Evolutionary conservation across 2,797 vertebrate genomes (phyloP).

Genomic region (Podarcis lilfordi): DNA sequence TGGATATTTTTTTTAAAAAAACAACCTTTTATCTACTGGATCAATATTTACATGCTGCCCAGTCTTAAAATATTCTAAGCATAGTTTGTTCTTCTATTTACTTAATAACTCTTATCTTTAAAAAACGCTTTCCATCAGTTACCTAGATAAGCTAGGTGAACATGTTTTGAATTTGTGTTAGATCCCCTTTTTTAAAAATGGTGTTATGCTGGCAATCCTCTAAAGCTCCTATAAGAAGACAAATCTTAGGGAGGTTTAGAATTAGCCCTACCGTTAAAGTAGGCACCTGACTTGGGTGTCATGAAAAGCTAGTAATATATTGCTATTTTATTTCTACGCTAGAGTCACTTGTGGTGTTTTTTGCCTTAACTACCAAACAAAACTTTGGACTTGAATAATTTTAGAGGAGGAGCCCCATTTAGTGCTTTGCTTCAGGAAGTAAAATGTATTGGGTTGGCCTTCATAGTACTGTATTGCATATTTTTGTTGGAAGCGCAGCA

Average conservation of each 20-base stretch:
- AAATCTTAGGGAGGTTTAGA: not conserved
- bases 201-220: not conserved
- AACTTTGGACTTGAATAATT: not conserved
- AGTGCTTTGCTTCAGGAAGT: too few species aligned
- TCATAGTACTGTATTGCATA: too few species aligned
- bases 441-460: too few species aligned
- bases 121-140: not conserved
- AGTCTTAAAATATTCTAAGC: not conserved
- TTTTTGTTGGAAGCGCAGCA: not conserved
- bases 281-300: not conserved
- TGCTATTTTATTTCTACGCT: not conserved
- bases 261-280: too few species aligned
- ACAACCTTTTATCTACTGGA: not conserved
- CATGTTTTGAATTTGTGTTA: not conserved
- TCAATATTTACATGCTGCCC: not conserved
- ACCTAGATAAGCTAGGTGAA: not conserved
- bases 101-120: not conserved
- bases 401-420: too few species aligned
- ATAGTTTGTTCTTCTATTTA: not conserved
- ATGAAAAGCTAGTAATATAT: not conserved
- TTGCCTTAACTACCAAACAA: not conserved
- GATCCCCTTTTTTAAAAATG: not conserved
- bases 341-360: not conserved
- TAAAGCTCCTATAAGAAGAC: not conserved
- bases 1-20: not conserved